Percentiles rank a stretch among this genome's conserved stretches.
phyloP scores from a whole-genome alignment of 2,888 invertebrate species.

The Calameuta filiformis region DNA sequence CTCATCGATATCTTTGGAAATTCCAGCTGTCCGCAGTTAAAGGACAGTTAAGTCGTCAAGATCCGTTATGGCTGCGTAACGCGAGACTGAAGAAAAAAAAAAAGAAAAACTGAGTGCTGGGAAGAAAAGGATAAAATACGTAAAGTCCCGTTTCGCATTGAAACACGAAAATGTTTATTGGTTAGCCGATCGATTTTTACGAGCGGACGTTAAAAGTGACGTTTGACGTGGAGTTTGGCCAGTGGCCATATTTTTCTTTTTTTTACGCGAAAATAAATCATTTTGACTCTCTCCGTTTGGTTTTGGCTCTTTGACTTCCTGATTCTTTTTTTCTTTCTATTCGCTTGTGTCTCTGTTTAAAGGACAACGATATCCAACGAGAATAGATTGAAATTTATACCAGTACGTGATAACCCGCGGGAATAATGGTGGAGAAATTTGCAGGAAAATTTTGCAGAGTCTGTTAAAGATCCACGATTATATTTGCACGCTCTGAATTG shows the following conservation, averaged over 20 bases:
- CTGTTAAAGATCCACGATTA: neutral
- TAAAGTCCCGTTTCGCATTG: neutral
- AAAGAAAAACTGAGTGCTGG: neutral
- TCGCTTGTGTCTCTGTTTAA: neutral
- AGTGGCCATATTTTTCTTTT: neutral
- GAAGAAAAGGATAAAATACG: neutral
- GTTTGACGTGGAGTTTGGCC: neutral
- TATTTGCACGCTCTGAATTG: neutral
- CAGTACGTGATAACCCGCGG: neutral
- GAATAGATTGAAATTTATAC: neutral
- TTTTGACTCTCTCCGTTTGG: neutral
- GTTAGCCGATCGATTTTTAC: neutral
- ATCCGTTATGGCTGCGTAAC: neutral
- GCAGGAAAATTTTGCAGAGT: neutral
- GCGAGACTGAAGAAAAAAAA: neutral
- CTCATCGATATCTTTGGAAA: neutral
- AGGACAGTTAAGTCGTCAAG: neutral
- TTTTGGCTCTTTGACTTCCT: neutral
- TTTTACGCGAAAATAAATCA: neutral
- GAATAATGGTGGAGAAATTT: neutral
- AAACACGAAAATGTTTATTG: neutral
- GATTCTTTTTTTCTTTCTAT: neutral
- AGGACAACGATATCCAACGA: neutral
- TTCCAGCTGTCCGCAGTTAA: neutral
- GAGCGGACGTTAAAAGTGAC: neutral